Conservation (phyloP, 2,113 vertebrate species). For the Perognathus longimembris region DNA sequence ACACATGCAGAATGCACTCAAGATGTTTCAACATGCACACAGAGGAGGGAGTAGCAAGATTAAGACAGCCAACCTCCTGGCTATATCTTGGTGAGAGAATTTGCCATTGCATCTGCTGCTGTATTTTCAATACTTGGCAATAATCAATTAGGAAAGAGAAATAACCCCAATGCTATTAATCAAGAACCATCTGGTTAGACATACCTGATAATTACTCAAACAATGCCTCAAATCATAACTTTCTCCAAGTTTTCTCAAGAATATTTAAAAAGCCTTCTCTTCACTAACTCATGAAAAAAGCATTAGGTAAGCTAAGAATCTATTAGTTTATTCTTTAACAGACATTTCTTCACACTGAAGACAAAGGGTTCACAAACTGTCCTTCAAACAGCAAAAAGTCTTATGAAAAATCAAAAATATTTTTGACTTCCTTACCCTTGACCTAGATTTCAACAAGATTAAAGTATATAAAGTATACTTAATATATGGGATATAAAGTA, state of each 20-base stretch:
- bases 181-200: conserved; percentile 31
- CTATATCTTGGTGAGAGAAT: not conserved
- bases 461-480: too few species aligned
- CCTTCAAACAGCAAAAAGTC: conserved; percentile 68
- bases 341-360: conserved; percentile 57
- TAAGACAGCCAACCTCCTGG: conserved; percentile 36
- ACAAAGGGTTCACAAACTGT: conserved; percentile 62
- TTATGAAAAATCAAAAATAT: conserved; percentile 74
- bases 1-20: conserved; percentile 81
- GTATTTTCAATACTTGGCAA: conserved; percentile 17
- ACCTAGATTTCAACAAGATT: conserved; percentile 78
- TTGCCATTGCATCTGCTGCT: not conserved
- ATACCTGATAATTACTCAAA: conserved; percentile 29
- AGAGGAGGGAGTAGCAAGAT: conserved; percentile 45
- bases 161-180: not conserved
- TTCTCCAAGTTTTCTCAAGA: conserved; percentile 37
- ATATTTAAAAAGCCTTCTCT: conserved; percentile 50
- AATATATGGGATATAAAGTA: conserved; percentile 59
- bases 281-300: conserved; percentile 48
- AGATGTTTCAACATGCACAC: conserved; percentile 78
- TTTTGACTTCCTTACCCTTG: conserved; percentile 73
- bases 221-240: not conserved
- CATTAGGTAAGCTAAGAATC: conserved; percentile 64
- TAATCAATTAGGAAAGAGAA: conserved; percentile 5
- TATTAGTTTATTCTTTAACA: conserved; percentile 65